Conservation (phyloP, 2,113 vertebrate species). For the Microcebus jonahi region DNA sequence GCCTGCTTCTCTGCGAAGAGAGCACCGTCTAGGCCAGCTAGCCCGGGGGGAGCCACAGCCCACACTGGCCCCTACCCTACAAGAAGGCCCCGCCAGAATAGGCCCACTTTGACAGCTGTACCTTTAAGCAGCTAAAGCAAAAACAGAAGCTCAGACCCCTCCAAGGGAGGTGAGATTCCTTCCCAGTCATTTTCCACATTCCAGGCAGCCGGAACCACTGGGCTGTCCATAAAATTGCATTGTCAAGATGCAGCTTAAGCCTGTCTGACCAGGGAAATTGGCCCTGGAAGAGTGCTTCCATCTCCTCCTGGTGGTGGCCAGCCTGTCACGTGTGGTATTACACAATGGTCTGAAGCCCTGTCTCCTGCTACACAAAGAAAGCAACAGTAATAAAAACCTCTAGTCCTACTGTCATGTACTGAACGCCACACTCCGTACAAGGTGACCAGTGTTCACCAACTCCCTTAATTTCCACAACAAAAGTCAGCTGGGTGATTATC, state of each 20-base stretch:
- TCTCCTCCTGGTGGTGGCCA: not conserved
- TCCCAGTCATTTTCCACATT: not conserved
- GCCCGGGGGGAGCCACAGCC: fast-evolving
- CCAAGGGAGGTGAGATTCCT: not conserved
- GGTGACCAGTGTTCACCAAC: not conserved
- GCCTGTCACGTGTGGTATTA: not conserved
- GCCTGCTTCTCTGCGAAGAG: not conserved
- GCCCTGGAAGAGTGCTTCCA: not conserved
- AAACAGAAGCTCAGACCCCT: not conserved
- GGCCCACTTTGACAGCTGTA: not conserved
- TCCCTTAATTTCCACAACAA: not conserved
- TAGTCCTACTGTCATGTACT: fast-evolving
- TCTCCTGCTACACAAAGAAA: not conserved
- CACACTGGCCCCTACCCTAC: not conserved
- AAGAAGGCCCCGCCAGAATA: not conserved
- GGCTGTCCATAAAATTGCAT: not conserved
- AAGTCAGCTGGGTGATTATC: not conserved
- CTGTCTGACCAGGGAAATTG: not conserved
- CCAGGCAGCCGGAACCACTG: not conserved
- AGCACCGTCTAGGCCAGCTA: not conserved
- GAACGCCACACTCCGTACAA: not conserved
- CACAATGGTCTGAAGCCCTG: not conserved
- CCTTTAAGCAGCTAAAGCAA: not conserved
- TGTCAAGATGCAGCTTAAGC: not conserved
- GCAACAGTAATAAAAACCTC: not conserved